Conservation (phyloP, 2,888 invertebrate genomes). For the Odontothrips loti region DNA sequence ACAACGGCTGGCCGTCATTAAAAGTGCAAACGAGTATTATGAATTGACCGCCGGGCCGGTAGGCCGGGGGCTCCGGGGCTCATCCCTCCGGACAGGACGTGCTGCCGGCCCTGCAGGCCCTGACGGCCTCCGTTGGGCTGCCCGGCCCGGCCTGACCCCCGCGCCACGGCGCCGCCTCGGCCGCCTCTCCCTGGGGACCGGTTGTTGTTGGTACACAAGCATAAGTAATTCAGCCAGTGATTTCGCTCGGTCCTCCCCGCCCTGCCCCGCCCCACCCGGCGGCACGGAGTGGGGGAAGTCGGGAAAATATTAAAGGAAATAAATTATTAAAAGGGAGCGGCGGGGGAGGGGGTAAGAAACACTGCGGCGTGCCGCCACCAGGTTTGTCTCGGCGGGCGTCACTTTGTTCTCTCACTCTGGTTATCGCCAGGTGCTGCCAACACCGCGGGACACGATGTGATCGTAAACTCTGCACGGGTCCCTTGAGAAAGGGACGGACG, state of each 20-base stretch:
- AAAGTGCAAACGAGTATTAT: background rate
- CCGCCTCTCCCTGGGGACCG: background rate
- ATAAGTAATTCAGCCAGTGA: constrained; percentile 24
- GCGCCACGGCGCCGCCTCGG: background rate
- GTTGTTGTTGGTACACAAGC: constrained; percentile 12
- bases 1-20: background rate
- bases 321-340: background rate
- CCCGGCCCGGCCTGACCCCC: background rate
- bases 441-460: no score
- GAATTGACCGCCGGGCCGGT: no score
- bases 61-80: no score
- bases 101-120: no score
- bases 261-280: background rate
- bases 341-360: background rate
- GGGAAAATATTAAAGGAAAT: background rate
- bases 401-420: no score
- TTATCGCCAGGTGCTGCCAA: no score
- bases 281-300: background rate
- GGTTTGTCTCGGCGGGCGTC: background rate
- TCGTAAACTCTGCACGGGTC: no score
- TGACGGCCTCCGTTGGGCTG: no score
- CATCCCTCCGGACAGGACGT: no score
- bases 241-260: background rate
- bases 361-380: no score
- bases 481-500: no score